These are phyloP conservation scores for Ochotona princeps DNA, from an alignment of 2,113 vertebrate genomes.

Conservation along the genomic window DNA sequence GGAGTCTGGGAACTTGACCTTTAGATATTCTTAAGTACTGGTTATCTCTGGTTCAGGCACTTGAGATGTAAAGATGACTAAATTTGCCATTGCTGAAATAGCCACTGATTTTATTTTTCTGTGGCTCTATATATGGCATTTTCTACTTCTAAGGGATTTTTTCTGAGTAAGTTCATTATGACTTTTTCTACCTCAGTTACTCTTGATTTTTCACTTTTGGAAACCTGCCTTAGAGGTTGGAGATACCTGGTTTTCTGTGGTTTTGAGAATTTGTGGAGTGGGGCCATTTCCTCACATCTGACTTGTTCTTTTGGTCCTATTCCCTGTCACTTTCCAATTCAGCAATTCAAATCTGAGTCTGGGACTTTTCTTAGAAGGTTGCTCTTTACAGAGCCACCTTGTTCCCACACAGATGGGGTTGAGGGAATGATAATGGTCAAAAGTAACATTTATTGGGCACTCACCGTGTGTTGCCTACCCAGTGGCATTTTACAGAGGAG, in stretches of 20 bases:
- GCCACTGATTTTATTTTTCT: background rate
- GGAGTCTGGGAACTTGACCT: background rate
- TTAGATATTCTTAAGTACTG: conserved; percentile 26
- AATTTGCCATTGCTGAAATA: conserved; percentile 20
- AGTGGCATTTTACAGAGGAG: conserved; percentile 36
- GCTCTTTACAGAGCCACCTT: background rate
- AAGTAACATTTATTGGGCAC: background rate
- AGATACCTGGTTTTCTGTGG: background rate
- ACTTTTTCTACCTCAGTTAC: background rate
- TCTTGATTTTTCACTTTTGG: background rate
- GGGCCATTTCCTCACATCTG: background rate
- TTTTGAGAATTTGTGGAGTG: background rate
- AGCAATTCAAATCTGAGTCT: conserved; percentile 30
- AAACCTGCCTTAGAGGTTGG: background rate
- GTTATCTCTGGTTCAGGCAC: background rate
- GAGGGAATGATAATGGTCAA: background rate
- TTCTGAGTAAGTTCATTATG: background rate
- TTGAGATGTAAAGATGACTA: background rate
- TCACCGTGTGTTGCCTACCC: background rate
- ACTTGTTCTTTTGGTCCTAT: background rate
- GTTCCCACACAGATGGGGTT: background rate
- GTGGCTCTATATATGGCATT: background rate
- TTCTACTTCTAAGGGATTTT: conserved; percentile 24
- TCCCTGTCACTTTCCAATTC: background rate
- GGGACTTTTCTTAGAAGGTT: conserved; percentile 26